Evolutionary conservation across 2,888 invertebrate genomes (phyloP).

Genomic region (Latrodectus elegans): DNA sequence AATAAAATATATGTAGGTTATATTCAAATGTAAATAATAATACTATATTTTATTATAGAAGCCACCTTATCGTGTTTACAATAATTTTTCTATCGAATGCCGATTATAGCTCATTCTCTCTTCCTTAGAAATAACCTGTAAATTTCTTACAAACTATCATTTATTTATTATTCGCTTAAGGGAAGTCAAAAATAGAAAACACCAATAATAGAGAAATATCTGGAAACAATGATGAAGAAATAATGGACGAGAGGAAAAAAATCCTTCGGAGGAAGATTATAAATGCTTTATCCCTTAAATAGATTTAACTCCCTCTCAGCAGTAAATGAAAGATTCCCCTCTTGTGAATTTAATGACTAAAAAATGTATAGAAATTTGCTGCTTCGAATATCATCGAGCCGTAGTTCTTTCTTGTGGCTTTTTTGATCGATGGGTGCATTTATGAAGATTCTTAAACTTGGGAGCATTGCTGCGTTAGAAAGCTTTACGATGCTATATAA

Average conservation of each 20-base stretch:
- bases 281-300: conserved; percentile 31
- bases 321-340: conserved; percentile 7
- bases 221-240: not conserved
- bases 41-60: too few relatives aligned
- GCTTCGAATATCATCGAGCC: conserved; percentile 28
- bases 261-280: not conserved
- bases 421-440: conserved; percentile 59
- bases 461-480: conserved; percentile 36
- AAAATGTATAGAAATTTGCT: conserved; percentile 51
- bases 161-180: not conserved
- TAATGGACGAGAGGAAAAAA: not conserved
- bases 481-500: conserved; percentile 55
- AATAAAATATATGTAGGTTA: too few relatives aligned
- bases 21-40: too few relatives aligned
- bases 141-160: not conserved
- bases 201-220: not conserved
- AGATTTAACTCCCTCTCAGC: conserved; percentile 10
- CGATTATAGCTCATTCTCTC: too few relatives aligned
- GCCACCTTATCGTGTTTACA: too few relatives aligned
- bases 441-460: conserved; percentile 52
- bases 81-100: too few relatives aligned
- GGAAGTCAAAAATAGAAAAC: not conserved
- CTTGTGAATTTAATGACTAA: conserved; percentile 49
- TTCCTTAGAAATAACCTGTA: too few relatives aligned
- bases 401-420: conserved; percentile 18